Evolutionary conservation across 2,888 invertebrate species (phyloP).

Genomic region (Athalia circularis): DNA sequence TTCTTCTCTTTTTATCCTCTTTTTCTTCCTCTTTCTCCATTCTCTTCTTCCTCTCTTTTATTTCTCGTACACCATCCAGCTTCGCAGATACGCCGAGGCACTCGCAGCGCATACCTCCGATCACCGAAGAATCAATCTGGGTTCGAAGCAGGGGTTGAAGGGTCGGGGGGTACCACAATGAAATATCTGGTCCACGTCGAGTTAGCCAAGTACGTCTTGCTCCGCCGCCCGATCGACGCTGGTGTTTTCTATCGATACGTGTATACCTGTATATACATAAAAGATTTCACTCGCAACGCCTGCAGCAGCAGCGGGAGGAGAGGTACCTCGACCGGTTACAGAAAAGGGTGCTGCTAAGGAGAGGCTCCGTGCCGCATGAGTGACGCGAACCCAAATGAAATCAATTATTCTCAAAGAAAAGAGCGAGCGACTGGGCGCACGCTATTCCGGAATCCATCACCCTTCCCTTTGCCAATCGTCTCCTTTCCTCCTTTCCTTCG

Average conservation of each 20-base stretch:
- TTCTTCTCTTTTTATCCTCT: neutral
- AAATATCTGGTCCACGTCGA: slow-evolving; percentile 36
- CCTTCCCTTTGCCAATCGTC: slow-evolving; percentile 49
- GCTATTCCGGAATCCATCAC: slow-evolving; percentile 61
- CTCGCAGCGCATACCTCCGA: slow-evolving; percentile 17
- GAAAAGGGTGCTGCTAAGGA: slow-evolving; percentile 3
- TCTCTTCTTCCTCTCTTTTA: slow-evolving; percentile 5
- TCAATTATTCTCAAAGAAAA: slow-evolving; percentile 60
- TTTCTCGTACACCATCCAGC: neutral
- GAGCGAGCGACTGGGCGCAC: slow-evolving; percentile 55
- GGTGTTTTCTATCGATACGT: neutral
- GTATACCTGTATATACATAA: too few relatives aligned
- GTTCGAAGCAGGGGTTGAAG: neutral
- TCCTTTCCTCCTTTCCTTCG: neutral
- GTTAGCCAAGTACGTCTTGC: slow-evolving; percentile 34
- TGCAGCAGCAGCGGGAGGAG: too few relatives aligned
- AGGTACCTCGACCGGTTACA: neutral
- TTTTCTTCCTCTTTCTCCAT: neutral
- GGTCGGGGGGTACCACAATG: slow-evolving; percentile 20
- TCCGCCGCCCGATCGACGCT: neutral
- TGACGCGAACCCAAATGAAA: slow-evolving; percentile 60
- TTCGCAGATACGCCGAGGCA: slow-evolving; percentile 3
- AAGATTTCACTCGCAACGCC: too few relatives aligned
- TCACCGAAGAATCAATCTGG: slow-evolving; percentile 42
- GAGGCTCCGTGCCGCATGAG: slow-evolving; percentile 51